Evolutionary conservation across 2,888 invertebrate genomes (phyloP).

Genomic region (Lithosia quadra): DNA sequence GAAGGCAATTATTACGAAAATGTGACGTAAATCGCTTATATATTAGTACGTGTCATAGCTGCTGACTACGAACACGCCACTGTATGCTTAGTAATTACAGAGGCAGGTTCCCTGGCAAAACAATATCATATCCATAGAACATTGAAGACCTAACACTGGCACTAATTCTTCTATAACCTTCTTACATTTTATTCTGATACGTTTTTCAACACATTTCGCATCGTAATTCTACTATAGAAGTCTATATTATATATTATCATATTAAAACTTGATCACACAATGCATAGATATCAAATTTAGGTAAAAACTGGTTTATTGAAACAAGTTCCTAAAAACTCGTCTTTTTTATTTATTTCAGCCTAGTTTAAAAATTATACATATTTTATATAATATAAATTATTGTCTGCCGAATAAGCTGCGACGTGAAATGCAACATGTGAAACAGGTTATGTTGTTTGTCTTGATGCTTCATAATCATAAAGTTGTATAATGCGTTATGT

Average conservation of each 20-base stretch:
- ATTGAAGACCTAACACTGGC: too few species aligned
- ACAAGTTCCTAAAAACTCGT: not conserved
- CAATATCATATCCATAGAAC: too few species aligned
- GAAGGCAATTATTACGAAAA: not conserved
- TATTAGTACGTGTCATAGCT: too few species aligned
- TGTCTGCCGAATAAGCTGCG: slow-evolving; percentile 13
- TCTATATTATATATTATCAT: not conserved
- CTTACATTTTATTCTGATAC: too few species aligned
- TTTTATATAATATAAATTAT: not conserved
- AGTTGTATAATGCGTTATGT: slow-evolving; percentile 27
- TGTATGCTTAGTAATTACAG: too few species aligned
- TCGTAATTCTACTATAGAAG: not conserved
- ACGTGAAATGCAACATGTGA: slow-evolving; percentile 19
- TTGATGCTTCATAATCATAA: slow-evolving; percentile 24
- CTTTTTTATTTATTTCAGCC: not conserved
- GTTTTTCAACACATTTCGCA: not conserved
- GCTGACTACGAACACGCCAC: too few species aligned
- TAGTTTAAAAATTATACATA: not conserved
- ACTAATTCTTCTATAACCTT: too few species aligned
- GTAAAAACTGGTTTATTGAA: not conserved
- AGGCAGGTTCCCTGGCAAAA: too few species aligned
- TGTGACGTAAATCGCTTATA: too few species aligned
- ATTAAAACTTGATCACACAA: not conserved
- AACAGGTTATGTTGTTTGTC: slow-evolving; percentile 37
- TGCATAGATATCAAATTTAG: not conserved